Evolutionary conservation across 2,888 invertebrate species (phyloP).

Genomic region (Magallana nippona): DNA sequence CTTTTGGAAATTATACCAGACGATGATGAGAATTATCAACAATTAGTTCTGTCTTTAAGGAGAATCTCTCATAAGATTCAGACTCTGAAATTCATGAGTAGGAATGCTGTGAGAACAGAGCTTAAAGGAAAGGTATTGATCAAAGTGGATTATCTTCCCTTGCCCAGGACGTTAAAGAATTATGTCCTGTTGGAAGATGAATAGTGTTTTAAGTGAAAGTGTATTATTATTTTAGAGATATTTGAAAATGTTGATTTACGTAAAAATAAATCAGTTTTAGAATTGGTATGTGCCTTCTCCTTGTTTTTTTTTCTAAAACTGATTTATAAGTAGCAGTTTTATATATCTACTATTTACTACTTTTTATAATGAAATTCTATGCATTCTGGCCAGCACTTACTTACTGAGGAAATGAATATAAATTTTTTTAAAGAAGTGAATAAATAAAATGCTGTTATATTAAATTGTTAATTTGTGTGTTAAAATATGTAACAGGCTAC

Average conservation of each 20-base stretch:
- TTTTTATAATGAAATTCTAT: no score
- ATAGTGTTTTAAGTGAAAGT: not conserved
- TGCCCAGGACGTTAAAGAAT: slow-evolving; percentile 58
- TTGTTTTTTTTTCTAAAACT: not conserved
- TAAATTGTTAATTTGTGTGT: no score
- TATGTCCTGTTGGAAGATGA: slow-evolving; percentile 49
- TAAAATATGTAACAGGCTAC: no score
- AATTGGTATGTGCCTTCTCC: not conserved
- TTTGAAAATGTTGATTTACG: not conserved
- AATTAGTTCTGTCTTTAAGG: slow-evolving; percentile 31
- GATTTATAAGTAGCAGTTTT: no score
- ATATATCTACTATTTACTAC: not conserved
- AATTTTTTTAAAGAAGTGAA: no score
- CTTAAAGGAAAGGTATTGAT: slow-evolving; percentile 60
- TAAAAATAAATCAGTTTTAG: not conserved
- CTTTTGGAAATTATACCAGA: slow-evolving; percentile 27
- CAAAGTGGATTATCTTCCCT: slow-evolving; percentile 55
- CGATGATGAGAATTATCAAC: slow-evolving; percentile 34
- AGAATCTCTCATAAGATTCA: slow-evolving; percentile 41
- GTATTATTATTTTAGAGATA: not conserved
- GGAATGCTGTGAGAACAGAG: slow-evolving; percentile 57
- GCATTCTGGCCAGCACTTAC: no score
- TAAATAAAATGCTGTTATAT: no score
- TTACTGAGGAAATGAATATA: no score
- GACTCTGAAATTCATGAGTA: slow-evolving; percentile 57